phyloP scores from a whole-genome alignment of 2,113 vertebrate species.

The Upupa epops region DNA sequence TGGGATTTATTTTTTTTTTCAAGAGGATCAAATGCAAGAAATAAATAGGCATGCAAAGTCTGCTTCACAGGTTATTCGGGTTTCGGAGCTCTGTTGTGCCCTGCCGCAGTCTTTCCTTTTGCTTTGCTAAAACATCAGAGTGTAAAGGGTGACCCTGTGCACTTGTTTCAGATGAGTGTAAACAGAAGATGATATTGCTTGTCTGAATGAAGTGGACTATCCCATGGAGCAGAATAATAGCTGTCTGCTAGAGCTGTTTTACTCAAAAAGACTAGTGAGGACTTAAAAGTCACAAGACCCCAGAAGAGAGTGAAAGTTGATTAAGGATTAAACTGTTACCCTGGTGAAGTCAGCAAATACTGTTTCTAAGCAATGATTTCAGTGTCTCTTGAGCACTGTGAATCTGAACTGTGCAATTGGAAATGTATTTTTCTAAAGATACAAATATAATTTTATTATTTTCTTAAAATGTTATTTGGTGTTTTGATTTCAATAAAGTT shows the following conservation, averaged over 20 bases:
- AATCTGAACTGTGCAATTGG: slow-evolving; percentile 65
- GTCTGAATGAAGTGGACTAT: slow-evolving; percentile 73
- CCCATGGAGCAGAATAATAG: slow-evolving; percentile 81
- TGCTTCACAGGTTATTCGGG: slow-evolving; percentile 63
- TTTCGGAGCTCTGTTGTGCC: slow-evolving; percentile 37
- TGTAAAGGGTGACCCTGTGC: slow-evolving; percentile 55
- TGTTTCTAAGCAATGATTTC: slow-evolving; percentile 79
- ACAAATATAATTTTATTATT: slow-evolving; percentile 54
- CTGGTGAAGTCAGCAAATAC: slow-evolving; percentile 80
- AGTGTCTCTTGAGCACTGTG: slow-evolving; percentile 74
- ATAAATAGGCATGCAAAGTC: slow-evolving; percentile 46
- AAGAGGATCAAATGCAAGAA: slow-evolving; percentile 60
- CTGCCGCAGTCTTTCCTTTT: slow-evolving; percentile 57
- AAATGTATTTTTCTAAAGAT: slow-evolving; percentile 65
- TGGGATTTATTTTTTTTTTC: neutral
- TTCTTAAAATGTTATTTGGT: slow-evolving; percentile 42
- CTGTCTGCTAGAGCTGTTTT: slow-evolving; percentile 75
- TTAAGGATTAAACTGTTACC: slow-evolving; percentile 83
- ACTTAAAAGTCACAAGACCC: slow-evolving; percentile 74
- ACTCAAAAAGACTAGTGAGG: slow-evolving; percentile 71
- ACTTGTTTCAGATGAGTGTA: slow-evolving; percentile 74
- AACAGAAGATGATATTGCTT: slow-evolving; percentile 79
- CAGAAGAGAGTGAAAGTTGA: slow-evolving; percentile 76
- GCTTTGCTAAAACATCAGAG: slow-evolving; percentile 70
- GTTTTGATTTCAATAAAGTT: slow-evolving; percentile 47